phyloP scores from a whole-genome alignment of 2,888 invertebrate genomes.

The Macropis europaea region DNA sequence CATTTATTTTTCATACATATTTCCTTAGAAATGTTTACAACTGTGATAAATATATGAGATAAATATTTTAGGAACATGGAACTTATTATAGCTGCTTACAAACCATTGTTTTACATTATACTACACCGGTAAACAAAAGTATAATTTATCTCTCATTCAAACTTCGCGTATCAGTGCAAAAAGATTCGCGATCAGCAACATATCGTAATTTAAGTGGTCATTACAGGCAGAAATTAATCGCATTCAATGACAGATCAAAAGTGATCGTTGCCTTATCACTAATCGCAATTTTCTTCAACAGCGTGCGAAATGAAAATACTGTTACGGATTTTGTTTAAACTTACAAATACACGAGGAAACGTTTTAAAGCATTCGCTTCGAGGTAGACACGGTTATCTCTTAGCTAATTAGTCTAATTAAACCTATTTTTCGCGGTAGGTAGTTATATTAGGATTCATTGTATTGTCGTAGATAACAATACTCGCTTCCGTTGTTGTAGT shows the following conservation, averaged over 20 bases:
- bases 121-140: neutral
- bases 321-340: neutral
- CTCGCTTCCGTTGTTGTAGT: neutral
- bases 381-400: constrained; percentile 8
- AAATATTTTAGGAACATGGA: constrained; percentile 16
- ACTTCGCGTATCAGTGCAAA: neutral
- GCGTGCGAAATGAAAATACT: neutral
- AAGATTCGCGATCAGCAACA: too few species aligned
- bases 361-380: neutral
- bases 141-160: too few species aligned
- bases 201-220: too few species aligned
- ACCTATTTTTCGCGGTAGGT: too few species aligned
- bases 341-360: neutral
- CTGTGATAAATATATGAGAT: neutral
- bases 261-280: neutral
- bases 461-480: neutral
- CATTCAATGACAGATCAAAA: neutral
- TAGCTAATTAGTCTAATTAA: too few species aligned
- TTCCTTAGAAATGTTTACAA: neutral
- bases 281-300: neutral
- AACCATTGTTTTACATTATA: neutral
- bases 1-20: neutral
- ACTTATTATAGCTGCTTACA: neutral
- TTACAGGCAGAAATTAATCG: neutral
- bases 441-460: neutral